A percentile compares a stretch with the other conserved stretches of the same genome.
These are phyloP conservation scores for Copsychus sechellarum DNA, from an alignment of 2,113 vertebrate species.

Conservation along the genomic window DNA sequence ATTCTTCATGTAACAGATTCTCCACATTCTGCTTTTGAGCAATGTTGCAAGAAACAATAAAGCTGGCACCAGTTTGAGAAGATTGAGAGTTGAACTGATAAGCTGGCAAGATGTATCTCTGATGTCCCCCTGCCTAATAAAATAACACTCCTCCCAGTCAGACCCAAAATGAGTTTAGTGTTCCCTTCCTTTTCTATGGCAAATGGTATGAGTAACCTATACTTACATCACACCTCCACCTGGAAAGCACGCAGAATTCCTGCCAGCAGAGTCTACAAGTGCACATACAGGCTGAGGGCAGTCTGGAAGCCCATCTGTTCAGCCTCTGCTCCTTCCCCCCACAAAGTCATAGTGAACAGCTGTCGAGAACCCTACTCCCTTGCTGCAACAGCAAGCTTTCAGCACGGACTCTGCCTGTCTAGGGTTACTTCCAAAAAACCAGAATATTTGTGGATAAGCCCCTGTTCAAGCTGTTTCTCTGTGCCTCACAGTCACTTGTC, in stretches of 20 bases:
- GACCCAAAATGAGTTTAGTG: neutral
- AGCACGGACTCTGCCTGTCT: neutral
- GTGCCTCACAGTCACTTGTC: neutral
- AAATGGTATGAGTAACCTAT: neutral
- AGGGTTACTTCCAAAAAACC: neutral
- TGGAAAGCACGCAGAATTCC: neutral
- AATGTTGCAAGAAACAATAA: neutral
- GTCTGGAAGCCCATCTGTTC: neutral
- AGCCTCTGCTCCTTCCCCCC: neutral
- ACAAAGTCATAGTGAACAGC: neutral
- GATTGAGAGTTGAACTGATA: neutral
- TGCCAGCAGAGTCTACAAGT: neutral
- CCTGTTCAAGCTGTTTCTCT: neutral
- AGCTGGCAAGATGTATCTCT: neutral
- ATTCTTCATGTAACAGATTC: neutral
- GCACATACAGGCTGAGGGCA: accelerated
- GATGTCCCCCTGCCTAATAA: neutral
- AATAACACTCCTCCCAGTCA: neutral
- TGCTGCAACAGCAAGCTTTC: neutral
- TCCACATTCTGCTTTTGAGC: neutral
- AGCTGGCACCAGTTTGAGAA: neutral
- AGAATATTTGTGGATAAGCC: neutral
- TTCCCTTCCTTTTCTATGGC: neutral
- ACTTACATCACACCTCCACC: neutral
- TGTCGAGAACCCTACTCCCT: neutral